phyloP scores from a whole-genome alignment of 2,888 invertebrate species.

The Lithophane ornitopus region DNA sequence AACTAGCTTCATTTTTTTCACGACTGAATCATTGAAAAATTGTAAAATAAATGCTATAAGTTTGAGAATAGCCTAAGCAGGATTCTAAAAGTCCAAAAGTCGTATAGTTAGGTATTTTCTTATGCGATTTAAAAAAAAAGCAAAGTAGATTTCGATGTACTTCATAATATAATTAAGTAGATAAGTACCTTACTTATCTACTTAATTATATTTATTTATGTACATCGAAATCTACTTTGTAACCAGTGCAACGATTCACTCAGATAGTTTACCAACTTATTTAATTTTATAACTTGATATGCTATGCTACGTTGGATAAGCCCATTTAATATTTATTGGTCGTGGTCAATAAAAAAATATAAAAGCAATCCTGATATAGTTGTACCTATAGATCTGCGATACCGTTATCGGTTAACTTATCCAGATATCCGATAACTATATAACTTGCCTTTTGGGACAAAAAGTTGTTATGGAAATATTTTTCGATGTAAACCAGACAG shows the following conservation, averaged over 20 bases:
- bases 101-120: too few species aligned
- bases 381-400: not conserved
- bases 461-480: not conserved
- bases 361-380: not conserved
- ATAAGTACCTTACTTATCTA: too few species aligned
- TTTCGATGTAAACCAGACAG: not conserved
- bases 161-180: too few species aligned
- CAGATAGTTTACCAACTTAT: not conserved
- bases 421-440: not conserved
- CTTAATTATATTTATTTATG: too few species aligned
- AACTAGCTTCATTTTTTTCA: not conserved
- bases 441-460: not conserved
- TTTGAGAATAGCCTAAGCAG: too few species aligned
- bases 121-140: too few species aligned
- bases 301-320: conserved; percentile 1
- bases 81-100: too few species aligned
- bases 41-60: too few species aligned
- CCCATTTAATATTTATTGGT: conserved; percentile 11
- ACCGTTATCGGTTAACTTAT: not conserved
- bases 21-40: not conserved
- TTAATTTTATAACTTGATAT: not conserved
- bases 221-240: not conserved
- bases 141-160: too few species aligned
- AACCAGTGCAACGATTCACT: not conserved
- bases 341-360: not conserved